A percentile compares a stretch with the other conserved stretches of the same genome.
phyloP scores from a whole-genome alignment of 2,113 vertebrate species.

The Cyprinodon tularosa region DNA sequence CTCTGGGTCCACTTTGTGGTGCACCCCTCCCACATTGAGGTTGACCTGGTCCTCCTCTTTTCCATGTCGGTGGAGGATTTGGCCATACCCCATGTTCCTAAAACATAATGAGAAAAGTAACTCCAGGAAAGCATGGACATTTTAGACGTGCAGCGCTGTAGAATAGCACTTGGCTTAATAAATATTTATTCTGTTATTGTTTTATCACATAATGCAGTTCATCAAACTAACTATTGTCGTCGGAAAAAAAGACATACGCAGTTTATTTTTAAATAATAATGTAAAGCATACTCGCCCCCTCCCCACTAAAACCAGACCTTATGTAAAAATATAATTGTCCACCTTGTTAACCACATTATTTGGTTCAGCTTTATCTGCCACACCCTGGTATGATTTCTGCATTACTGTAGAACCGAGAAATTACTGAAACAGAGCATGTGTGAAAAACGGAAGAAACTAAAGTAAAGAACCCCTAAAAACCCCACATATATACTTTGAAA shows the following conservation, averaged over 20 bases:
- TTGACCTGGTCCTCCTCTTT: slow-evolving; percentile 88
- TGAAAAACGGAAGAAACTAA: neutral
- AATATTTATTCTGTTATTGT: no score
- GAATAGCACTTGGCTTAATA: no score
- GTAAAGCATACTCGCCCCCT: no score
- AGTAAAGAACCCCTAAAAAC: neutral
- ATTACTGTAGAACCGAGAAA: neutral
- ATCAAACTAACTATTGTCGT: no score
- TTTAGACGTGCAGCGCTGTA: no score
- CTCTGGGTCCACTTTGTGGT: slow-evolving; percentile 85
- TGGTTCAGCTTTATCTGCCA: neutral
- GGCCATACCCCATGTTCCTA: slow-evolving; percentile 94
- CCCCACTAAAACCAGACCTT: neutral
- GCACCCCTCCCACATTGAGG: slow-evolving; percentile 95
- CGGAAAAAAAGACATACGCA: no score
- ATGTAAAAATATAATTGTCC: neutral
- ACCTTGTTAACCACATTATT: neutral
- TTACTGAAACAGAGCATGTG: neutral
- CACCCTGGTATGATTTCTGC: neutral
- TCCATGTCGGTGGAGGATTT: slow-evolving; percentile 87
- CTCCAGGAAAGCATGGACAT: neutral
- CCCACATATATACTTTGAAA: neutral
- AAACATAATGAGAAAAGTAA: slow-evolving; percentile 18
- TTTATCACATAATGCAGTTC: no score
- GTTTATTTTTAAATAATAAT: no score